Percentiles rank a stretch among this genome's conserved stretches.
These are phyloP conservation scores for Cyprinus carpio DNA, from an alignment of 2,113 vertebrate species.

Conservation along the genomic window DNA sequence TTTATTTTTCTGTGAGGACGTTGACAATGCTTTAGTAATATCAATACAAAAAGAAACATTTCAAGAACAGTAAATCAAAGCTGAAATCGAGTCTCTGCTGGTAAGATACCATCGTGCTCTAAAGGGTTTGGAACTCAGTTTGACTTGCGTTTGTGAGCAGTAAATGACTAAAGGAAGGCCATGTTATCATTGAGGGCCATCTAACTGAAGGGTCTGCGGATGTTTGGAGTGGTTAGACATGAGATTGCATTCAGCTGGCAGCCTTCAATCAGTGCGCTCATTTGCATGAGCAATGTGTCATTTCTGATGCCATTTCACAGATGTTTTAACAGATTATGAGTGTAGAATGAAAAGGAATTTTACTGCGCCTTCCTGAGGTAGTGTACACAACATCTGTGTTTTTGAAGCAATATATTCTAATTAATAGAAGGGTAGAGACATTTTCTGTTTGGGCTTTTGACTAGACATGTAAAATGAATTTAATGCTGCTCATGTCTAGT, in stretches of 20 bases:
- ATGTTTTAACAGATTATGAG: constrained; percentile 57
- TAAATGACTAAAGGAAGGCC: constrained; percentile 5
- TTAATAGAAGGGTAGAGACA: background rate
- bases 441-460: background rate
- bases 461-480: background rate
- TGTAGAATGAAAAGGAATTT: background rate
- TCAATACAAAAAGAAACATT: background rate
- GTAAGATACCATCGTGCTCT: background rate
- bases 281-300: constrained; percentile 54
- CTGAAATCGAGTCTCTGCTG: background rate
- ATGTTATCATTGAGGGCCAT: constrained; percentile 23
- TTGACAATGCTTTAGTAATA: background rate
- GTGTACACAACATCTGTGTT: constrained; percentile 11
- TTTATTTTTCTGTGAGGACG: background rate
- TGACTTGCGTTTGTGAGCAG: background rate
- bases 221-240: constrained; percentile 44
- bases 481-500: background rate
- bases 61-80: background rate
- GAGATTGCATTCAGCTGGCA: constrained; percentile 48
- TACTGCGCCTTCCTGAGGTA: constrained; percentile 14
- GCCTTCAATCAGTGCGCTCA: constrained; percentile 32
- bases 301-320: constrained; percentile 53
- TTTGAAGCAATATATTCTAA: constrained; percentile 16
- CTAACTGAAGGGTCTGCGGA: constrained; percentile 46
- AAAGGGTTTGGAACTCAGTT: background rate